Percentiles rank a stretch among this genome's conserved stretches.
These are phyloP conservation scores for Oryzias celebensis DNA, from an alignment of 2,113 vertebrate genomes.

Conservation along the genomic window DNA sequence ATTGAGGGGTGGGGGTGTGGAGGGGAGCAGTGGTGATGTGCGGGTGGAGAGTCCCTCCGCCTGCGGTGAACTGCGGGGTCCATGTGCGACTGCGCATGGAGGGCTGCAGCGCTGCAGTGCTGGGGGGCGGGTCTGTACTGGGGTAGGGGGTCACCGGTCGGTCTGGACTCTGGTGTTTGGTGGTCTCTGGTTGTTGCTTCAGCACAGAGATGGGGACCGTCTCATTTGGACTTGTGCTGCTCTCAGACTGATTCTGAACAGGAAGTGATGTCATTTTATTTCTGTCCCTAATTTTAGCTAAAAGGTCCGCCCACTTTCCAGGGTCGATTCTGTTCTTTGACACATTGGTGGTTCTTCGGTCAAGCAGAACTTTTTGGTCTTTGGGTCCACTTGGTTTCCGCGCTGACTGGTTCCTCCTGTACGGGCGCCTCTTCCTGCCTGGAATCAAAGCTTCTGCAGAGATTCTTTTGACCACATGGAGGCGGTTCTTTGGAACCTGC, in stretches of 20 bases:
- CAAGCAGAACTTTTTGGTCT: slow-evolving; percentile 74
- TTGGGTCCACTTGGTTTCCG: slow-evolving; percentile 51
- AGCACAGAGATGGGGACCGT: too few species aligned
- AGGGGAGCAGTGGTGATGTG: slow-evolving; percentile 64
- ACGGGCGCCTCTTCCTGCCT: slow-evolving; percentile 47
- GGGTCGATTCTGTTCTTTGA: slow-evolving; percentile 87
- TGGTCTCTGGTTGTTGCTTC: too few species aligned
- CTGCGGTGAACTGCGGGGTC: slow-evolving; percentile 31
- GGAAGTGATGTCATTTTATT: slow-evolving; percentile 60
- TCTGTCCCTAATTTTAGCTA: slow-evolving; percentile 86
- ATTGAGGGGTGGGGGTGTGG: slow-evolving; percentile 40
- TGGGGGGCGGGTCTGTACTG: too few species aligned
- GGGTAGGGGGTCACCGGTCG: too few species aligned
- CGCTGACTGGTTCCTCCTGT: slow-evolving; percentile 52
- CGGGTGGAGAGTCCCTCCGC: slow-evolving; percentile 33
- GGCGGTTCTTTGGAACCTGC: slow-evolving; percentile 14
- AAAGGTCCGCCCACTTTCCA: slow-evolving; percentile 87
- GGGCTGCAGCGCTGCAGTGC: background rate
- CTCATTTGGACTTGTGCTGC: background rate
- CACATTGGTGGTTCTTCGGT: slow-evolving; percentile 79
- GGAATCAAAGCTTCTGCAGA: slow-evolving; percentile 12
- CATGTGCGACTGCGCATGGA: slow-evolving; percentile 9
- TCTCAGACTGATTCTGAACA: background rate
- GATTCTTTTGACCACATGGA: slow-evolving; percentile 26
- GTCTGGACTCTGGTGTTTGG: too few species aligned